phyloP scores from a whole-genome alignment of 1,140 invertebrate species.

The Bombus sylvicola region DNA sequence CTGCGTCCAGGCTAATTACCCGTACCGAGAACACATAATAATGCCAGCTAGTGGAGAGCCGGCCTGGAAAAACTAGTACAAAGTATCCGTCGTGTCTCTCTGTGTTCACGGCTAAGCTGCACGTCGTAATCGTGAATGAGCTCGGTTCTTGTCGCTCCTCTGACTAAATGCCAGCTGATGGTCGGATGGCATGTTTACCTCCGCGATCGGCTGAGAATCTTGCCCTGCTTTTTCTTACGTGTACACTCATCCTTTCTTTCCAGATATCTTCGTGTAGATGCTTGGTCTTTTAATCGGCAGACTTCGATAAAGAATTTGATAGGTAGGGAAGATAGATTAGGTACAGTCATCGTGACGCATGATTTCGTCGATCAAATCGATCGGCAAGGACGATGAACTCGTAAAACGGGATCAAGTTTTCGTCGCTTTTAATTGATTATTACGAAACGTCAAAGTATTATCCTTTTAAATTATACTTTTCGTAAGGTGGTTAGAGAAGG shows the following conservation, averaged over 20 bases:
- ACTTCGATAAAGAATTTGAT: background rate
- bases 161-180: slow-evolving; percentile 68
- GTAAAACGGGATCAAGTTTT: too few relatives aligned
- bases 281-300: background rate
- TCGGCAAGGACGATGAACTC: too few relatives aligned
- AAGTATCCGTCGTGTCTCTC: slow-evolving; percentile 67
- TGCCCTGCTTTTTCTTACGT: background rate
- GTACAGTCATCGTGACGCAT: too few relatives aligned
- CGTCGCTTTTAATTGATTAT: too few relatives aligned
- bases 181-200: slow-evolving; percentile 52
- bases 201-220: slow-evolving; percentile 4
- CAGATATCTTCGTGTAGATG: too few relatives aligned
- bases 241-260: background rate
- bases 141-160: slow-evolving; percentile 66
- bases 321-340: too few relatives aligned
- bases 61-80: slow-evolving; percentile 70
- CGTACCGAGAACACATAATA: slow-evolving; percentile 73
- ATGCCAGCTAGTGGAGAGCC: slow-evolving; percentile 59
- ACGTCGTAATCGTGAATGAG: slow-evolving; percentile 65
- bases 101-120: slow-evolving; percentile 30
- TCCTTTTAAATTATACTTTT: background rate
- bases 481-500: background rate
- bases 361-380: too few relatives aligned
- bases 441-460: background rate
- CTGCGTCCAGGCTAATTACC: slow-evolving; percentile 70